Base-by-base conservation (phyloP, 2,113 vertebrate genomes). In the Salminus brasiliensis region DNA sequence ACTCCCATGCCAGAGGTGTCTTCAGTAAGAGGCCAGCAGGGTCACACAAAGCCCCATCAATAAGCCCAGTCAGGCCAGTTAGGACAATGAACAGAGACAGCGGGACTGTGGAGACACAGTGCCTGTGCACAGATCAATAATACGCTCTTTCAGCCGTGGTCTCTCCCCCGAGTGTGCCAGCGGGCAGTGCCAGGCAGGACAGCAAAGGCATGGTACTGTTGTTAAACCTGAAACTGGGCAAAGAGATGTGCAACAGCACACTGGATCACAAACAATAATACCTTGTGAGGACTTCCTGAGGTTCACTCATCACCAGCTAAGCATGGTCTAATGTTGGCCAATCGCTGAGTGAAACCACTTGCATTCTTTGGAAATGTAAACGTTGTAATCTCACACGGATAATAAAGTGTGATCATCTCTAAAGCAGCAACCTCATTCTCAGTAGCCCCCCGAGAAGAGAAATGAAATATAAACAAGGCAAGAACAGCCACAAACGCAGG, bases 51-150 rank as follows among this genome's bases (percentile, higher is more conserved):
- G 84, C 85, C 86, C 79, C 76, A 90, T 93, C 89, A 92, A 93
- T 90, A 87, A 92, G 87, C 84, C 88, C 87, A 91, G 90, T 93
- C 90, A 91, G 75, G 83, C 76, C 66, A 62, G 73, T 47, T 43
- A 78, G 79, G 81, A 93, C 90, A 93, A 93, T 89, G 86, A 87
- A 93, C 90, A 93, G 89, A 93, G 90, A 91, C 89, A 92, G 89
- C 91, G 90, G 88, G 85, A 89, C 87, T 60, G 81, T 88, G 84
- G 81, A 89, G 86, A 90, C 82, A 85, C 88, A 89, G 89, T 85
- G 87, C 72, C 88, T 74, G 86, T 78, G 79, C 78, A 81, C 85
- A 74, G 87, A 93, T 93, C 92, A 93, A 94, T 92, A 91, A 88
- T 89, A 84, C 91, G 83, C 82, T 66, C 80, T 63, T 85, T 87